Conservation (phyloP, 2,888 invertebrate species). For the Ptilodon capucinus region DNA sequence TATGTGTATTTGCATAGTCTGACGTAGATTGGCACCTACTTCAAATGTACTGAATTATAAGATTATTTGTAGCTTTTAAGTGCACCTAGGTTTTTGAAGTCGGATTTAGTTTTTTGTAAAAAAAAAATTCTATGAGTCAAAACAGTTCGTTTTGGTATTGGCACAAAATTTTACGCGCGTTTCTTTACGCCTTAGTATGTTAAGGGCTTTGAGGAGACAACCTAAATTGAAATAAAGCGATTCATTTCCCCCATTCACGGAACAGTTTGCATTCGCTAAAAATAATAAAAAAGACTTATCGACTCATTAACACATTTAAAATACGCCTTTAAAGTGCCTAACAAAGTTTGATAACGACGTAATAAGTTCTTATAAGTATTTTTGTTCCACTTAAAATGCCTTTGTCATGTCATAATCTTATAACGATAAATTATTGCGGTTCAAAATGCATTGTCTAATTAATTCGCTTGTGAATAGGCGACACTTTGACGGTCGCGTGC, state of each 20-base stretch:
- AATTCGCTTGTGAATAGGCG: slow-evolving; percentile 26
- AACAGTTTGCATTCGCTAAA: not conserved
- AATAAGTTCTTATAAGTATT: slow-evolving; percentile 12
- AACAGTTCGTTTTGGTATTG: too few relatives aligned
- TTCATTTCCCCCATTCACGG: slow-evolving; percentile 3
- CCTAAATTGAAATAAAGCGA: slow-evolving; percentile 6
- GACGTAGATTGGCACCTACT: too few relatives aligned
- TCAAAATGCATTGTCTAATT: slow-evolving; percentile 29
- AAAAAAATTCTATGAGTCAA: too few relatives aligned
- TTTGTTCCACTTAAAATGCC: slow-evolving; percentile 8
- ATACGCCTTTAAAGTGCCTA: slow-evolving; percentile 11
- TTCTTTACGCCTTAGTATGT: too few relatives aligned
- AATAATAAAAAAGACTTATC: slow-evolving; percentile 3
- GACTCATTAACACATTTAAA: slow-evolving; percentile 1
- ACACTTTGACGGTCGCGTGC: slow-evolving; percentile 45
- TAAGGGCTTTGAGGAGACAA: slow-evolving; percentile 29
- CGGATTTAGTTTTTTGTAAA: too few relatives aligned
- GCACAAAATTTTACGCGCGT: too few relatives aligned
- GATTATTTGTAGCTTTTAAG: too few relatives aligned
- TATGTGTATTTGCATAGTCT: too few relatives aligned
- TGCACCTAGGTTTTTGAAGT: too few relatives aligned
- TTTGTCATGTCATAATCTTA: slow-evolving; percentile 13
- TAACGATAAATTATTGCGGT: slow-evolving; percentile 21
- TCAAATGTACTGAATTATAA: too few relatives aligned
- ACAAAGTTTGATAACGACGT: not conserved